A percentile compares a stretch with the other conserved stretches of the same genome.
Evolutionary conservation across 2,797 vertebrate species (phyloP).

Genomic region (Sitta carolinensis): DNA sequence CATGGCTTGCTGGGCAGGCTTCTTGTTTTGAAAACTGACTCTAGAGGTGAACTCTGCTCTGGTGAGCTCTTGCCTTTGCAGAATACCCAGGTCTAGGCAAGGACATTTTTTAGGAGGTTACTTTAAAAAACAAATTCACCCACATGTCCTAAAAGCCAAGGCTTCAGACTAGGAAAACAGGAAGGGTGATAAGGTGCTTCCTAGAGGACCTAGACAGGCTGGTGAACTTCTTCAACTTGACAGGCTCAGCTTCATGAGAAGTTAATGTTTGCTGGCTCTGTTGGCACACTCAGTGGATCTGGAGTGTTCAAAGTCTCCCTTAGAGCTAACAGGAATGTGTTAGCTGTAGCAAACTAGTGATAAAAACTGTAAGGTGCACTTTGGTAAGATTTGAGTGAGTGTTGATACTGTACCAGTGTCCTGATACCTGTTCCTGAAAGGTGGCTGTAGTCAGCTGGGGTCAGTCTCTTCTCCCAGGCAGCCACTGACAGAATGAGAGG

Average conservation of each 20-base stretch:
- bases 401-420: neutral
- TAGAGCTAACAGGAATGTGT: accelerated
- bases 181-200: neutral
- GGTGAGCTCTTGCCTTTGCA: neutral
- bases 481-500: neutral
- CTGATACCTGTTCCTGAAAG: neutral
- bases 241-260: neutral
- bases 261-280: neutral
- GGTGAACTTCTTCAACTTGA: neutral
- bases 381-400: neutral
- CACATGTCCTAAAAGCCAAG: neutral
- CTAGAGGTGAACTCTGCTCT: neutral
- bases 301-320: neutral
- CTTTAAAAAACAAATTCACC: neutral
- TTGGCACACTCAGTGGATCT: neutral
- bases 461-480: neutral
- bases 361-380: neutral
- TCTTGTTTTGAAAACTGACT: constrained; percentile 31
- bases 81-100: neutral
- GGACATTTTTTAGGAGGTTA: neutral
- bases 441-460: neutral
- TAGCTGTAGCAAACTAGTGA: neutral
- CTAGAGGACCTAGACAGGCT: neutral
- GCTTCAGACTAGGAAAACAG: neutral
- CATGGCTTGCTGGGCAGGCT: neutral